Conservation (phyloP, 2,797 vertebrate species). For the Premnoplex brunnescens region DNA sequence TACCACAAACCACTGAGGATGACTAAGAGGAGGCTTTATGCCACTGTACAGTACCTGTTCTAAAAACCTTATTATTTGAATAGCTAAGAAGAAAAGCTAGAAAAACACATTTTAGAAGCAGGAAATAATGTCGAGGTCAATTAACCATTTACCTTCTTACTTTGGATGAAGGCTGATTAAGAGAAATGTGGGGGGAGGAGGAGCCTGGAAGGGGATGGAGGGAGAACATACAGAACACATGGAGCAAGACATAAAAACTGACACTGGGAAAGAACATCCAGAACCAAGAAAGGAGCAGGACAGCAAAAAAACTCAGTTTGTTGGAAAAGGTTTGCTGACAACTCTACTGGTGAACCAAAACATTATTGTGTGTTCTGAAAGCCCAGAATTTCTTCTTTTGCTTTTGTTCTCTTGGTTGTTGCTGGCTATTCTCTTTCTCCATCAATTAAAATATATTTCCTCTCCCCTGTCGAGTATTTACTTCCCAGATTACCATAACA, state of each 20-base stretch:
- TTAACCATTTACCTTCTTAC: background rate
- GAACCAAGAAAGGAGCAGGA: background rate
- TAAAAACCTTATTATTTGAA: background rate
- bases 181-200: background rate
- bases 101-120: background rate
- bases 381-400: background rate
- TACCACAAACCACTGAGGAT: background rate
- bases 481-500: background rate
- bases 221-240: background rate
- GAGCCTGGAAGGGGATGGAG: too few relatives aligned
- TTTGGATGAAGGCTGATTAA: background rate
- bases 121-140: background rate
- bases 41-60: background rate
- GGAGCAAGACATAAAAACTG: background rate
- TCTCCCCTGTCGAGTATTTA: background rate
- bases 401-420: background rate
- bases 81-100: background rate
- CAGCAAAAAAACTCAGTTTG: background rate
- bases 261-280: background rate
- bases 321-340: background rate
- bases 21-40: background rate
- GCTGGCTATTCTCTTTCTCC: background rate
- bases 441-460: background rate
- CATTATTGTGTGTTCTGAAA: background rate
- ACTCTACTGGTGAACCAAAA: background rate